These are phyloP conservation scores for Lepilemur ruficaudatus DNA, from an alignment of 2,797 vertebrate species.

Conservation along the genomic window DNA sequence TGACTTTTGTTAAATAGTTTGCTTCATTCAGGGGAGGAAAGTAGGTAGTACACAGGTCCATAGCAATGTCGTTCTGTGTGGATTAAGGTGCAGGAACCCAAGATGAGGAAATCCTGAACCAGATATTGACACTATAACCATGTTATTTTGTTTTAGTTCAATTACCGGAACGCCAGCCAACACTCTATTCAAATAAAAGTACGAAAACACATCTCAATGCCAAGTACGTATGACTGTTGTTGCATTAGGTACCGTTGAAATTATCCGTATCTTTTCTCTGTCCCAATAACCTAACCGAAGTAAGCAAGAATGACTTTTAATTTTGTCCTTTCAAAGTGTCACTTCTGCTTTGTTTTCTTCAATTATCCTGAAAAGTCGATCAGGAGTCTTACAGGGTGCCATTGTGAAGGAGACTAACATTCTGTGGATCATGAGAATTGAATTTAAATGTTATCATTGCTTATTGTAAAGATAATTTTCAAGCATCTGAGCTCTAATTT, in stretches of 20 bases:
- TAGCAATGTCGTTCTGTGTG: background rate
- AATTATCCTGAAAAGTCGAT: background rate
- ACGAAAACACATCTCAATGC: slow-evolving; percentile 13
- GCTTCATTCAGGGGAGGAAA: background rate
- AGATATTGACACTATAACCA: background rate
- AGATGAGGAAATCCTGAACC: slow-evolving; percentile 34
- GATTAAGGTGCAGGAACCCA: background rate
- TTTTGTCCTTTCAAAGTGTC: slow-evolving; percentile 17
- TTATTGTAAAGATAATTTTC: slow-evolving; percentile 43
- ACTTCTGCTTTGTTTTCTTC: background rate
- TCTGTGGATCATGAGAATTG: background rate
- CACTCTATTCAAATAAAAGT: slow-evolving; percentile 39
- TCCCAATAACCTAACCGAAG: background rate
- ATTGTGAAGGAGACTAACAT: background rate
- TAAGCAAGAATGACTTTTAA: background rate
- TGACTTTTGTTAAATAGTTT: background rate
- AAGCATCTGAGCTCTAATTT: background rate
- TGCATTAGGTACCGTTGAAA: background rate
- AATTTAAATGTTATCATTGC: background rate
- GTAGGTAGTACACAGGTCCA: background rate
- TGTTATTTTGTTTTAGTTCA: slow-evolving; percentile 39
- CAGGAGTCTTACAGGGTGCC: background rate
- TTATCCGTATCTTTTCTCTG: background rate
- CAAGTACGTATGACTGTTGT: background rate
- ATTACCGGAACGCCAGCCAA: background rate